Evolutionary conservation across 2,113 vertebrate species (phyloP).

Genomic region (Crypturellus undulatus): DNA sequence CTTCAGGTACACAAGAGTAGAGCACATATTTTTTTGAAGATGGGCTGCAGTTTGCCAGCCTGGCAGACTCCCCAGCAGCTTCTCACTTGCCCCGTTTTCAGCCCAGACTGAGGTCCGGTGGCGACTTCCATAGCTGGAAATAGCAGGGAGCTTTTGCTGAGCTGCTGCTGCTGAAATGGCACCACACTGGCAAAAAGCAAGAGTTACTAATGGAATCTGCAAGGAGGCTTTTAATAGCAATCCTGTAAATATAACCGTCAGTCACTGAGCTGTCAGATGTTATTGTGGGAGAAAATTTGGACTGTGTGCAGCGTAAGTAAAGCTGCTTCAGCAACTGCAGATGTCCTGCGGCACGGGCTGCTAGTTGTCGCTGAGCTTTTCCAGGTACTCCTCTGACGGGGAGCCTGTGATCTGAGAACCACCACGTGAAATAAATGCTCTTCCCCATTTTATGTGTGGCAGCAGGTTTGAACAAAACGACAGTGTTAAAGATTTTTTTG

Average conservation of each 20-base stretch:
- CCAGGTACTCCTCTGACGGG: not conserved
- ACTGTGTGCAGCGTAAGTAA: not conserved
- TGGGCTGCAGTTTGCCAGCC: not conserved
- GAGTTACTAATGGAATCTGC: not conserved
- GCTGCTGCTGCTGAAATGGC: too few relatives aligned
- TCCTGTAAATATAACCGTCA: not conserved
- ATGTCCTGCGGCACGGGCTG: not conserved
- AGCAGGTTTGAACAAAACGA: not conserved
- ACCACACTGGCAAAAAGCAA: not conserved
- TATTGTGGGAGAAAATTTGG: not conserved
- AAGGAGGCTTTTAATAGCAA: not conserved
- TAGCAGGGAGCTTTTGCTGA: not conserved
- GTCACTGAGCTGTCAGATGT: not conserved
- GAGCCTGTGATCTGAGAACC: not conserved
- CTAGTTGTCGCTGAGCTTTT: not conserved
- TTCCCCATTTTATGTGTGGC: not conserved
- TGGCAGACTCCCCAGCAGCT: not conserved
- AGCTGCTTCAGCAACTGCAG: not conserved
- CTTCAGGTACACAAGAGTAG: not conserved
- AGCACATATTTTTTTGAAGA: not conserved
- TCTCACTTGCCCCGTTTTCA: not conserved
- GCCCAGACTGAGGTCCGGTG: not conserved
- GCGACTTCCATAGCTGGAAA: not conserved
- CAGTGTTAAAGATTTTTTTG: not conserved
- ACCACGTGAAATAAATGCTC: not conserved